A percentile compares a stretch with the other conserved stretches of the same genome.
phyloP scores from a whole-genome alignment of 2,888 invertebrate species.

The Ellobium chinense region DNA sequence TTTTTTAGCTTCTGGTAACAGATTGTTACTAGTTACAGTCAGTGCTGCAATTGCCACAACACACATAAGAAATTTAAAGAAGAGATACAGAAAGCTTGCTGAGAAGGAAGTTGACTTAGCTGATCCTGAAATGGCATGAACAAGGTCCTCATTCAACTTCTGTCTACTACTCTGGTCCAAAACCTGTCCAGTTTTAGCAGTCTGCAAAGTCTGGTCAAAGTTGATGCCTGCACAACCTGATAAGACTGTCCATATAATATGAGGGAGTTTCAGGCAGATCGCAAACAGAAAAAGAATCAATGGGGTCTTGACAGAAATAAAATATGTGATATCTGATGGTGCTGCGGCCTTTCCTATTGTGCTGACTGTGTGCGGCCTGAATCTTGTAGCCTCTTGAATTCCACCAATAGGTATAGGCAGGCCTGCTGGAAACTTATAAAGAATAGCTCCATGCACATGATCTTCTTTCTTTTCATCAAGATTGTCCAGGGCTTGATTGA shows the following conservation, averaged over 20 bases:
- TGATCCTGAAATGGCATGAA: neutral
- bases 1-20: neutral
- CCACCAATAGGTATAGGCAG: neutral
- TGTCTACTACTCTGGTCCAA: neutral
- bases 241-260: neutral
- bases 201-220: neutral
- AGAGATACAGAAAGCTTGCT: neutral
- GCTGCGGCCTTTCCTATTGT: neutral
- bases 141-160: neutral
- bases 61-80: neutral
- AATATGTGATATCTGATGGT: neutral
- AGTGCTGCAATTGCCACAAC: neutral
- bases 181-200: neutral
- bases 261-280: neutral
- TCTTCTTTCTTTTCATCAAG: neutral
- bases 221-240: neutral
- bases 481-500: neutral
- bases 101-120: neutral
- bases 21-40: neutral
- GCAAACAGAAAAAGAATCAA: neutral
- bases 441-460: neutral
- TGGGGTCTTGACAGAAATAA: neutral
- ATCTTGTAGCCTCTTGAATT: neutral
- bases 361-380: neutral
- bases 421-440: neutral